Base-by-base conservation (phyloP, 2,888 invertebrate species). In the Eilema caniola region DNA sequence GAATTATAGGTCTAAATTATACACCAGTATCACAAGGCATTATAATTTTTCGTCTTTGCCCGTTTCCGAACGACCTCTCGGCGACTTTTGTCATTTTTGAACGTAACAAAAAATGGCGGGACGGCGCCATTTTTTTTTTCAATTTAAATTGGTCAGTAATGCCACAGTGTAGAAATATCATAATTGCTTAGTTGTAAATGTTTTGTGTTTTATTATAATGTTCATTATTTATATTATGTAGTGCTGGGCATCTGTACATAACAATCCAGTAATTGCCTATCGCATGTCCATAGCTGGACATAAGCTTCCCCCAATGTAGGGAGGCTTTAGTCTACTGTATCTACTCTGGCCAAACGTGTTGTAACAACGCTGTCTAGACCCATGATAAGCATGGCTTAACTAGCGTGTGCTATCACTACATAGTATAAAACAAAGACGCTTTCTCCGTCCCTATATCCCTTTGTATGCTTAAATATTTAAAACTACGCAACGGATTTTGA, bases 1-100 rank as follows among this genome's bases (percentile, higher is more conserved):
- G 86, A 90, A 92, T 92, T 92, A 92, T 90, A 89, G 90, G 87
- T 83, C 86, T 80, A 93, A 93, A 93, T 93, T 93, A 93, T 92
- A 93, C 80, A 78, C 78, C 67, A 59, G 28, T 72, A 75, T 57
- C 65, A 65, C 75, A 70, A 62, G 75, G 78, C 70, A 68, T 74
- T 72, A 84, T 87, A 85, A 86, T 86, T 82, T 85, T 78, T 81
- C 76, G 66, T 73, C 59, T 85, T 85, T 85, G 79, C 80, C 73
- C 79, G 81, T 82, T 80, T 79, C 72, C 77, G 69, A 65, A 62
- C 85, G 79, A 80, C 82, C 79, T 78, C 73, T 75, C 80, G 84
- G 84, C 82, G 78, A 76, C 83, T 81, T 83, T 84, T 86, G 90
- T 90, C 91, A 90, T 89, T 90, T 90, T 86, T 83, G 83, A 76